Base-by-base conservation (phyloP, 2,113 vertebrate species). In the Pangasianodon gigas region DNA sequence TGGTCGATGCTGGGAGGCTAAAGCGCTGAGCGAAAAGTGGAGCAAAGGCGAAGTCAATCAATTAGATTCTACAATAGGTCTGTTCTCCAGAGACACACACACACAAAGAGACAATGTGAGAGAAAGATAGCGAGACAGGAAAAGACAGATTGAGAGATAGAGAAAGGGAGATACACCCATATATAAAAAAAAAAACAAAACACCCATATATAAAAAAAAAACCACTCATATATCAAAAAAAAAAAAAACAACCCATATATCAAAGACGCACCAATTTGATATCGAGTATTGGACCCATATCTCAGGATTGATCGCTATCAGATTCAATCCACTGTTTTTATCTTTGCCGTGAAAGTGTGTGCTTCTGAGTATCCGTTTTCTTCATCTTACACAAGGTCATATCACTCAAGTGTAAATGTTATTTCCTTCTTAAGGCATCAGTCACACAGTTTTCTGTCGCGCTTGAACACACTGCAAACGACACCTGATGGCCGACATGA, bases 31-130 rank as follows among this genome's bases (percentile, higher is more conserved):
- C 11, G 91, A 92, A 94, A 95, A 95, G 94, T 95, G 92, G 95
- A 95, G 94, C 94, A 90, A 79, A 92, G 92, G 92, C 84, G 79
- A 94, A 92, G 88, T 92, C 90, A 95, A 95, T 96, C 95, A 95
- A 95, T 96, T 94, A 95, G 94, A 92, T 95, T 86, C 71, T 77
- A 90, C 89, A 91, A 91, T 88, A 87, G 75, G 62, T 46, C 62
- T 89, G 85, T 80, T 87, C 85, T 82, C 84, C 8, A 84, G 21
- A 37, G 37, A 37, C 37, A 37, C 37, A 37, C 37, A 37, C 37
- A 37, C 37, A 37, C 37, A 37, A 37, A 37, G 37, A 37, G 37
- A 37, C 37, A 37, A 37, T 37, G 37, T 37, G 37, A 37, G 37
- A 37, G 37, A 37, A 37, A 37, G 37, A 37, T 37, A 1, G 37